Evolutionary conservation across 2,888 invertebrate genomes (phyloP), one percentile per base, ranked within the genome.

Genomic region (Cyclophora punctaria): DNA sequence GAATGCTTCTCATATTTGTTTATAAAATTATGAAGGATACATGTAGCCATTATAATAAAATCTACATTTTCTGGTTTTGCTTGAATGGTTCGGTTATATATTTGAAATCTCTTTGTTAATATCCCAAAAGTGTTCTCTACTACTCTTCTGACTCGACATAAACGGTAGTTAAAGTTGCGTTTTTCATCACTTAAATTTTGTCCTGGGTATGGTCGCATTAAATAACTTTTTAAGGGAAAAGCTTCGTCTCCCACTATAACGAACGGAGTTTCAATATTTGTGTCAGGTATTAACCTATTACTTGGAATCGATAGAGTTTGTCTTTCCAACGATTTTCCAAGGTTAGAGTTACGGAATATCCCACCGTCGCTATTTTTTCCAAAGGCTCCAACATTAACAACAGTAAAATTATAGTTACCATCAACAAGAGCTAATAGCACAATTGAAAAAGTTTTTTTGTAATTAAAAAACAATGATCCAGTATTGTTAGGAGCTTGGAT

Each of bases 371-470:
- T 41, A 34, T 41, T 33, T 0, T 34, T 7, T 2, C 47, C 47
- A 7, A 41, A 47, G 7, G 33, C 33, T 41, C 47, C 47, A 3
- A 41, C 47, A 34, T 47, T 41, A 3, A 41, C 34, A 7, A 41
- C 41, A 2, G 20, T 41, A 6, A 47, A 47, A 34, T 47, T 47
- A 3, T 47, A 41, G 41, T 5, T 33, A 7, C 74, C 73, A 62
- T 80, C 75, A 5, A 70, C 76, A 47, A 75, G 42, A 6, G 59
- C 60, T 43, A 60, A 55, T 1, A 82, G 56, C 3, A 81, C 74
- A 44, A 75, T 66, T 55, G 71, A 75, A 52, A 69, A 69, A 53
- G 53, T 20, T 1, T 44, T 52, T 66, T 76, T 77, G 55, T 75
- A 77, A 49, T 73, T 70, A 44, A 52, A 48, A 54, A 53, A 63